Base-by-base conservation (phyloP, 2,113 vertebrate genomes). In the Heterotis niloticus region DNA sequence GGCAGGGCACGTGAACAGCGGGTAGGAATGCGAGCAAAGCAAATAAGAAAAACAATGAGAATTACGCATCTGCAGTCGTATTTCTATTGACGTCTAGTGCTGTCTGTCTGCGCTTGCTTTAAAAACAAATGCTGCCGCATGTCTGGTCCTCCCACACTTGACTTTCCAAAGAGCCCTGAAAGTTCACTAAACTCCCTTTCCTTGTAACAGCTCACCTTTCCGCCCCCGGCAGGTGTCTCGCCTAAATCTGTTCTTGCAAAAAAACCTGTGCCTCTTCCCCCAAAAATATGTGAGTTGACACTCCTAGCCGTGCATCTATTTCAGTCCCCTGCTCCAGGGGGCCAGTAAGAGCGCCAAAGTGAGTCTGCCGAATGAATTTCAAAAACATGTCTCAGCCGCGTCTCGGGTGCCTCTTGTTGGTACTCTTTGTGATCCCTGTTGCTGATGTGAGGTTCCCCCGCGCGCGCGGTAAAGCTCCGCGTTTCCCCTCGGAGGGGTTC, bases 171-270 rank as follows among this genome's bases (percentile, higher is more conserved):
- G 88, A 86, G 83, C 81, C 80, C 83, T 84, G 81, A 77, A 76
- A 81, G 80, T 85, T 80, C 80, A 77, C 76, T 82, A 81, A 85
- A 83, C 82, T 84, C 86, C 68, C 57, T 84, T 82, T 85, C 83
- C 84, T 90, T 78, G 62, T 67, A 67, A 54, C 57, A 81, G 75
- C 72, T 83, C 79, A 83, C 82, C 78, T 78, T 73, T 60, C 29
- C 66, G 62, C 74, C 83, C 84, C 82, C 87, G 85, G 85, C 85
- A 74, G 86, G 83, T 80, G 80, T 84, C 85, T 26, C 83, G 83
- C 81, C 88, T 88, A 90, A 86, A 90, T 88, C 84, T 81, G 80
- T 86, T 86, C 87, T 85, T 84, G 84, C 34, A 44, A 44, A 44
- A 44, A 44, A 44, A 82, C 86, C 85, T 84, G 73, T 78, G 81